Percentiles rank a stretch among this genome's conserved stretches.
Conservation (phyloP, 2,113 vertebrate species). For the Pseudolaguvia tuberculata region DNA sequence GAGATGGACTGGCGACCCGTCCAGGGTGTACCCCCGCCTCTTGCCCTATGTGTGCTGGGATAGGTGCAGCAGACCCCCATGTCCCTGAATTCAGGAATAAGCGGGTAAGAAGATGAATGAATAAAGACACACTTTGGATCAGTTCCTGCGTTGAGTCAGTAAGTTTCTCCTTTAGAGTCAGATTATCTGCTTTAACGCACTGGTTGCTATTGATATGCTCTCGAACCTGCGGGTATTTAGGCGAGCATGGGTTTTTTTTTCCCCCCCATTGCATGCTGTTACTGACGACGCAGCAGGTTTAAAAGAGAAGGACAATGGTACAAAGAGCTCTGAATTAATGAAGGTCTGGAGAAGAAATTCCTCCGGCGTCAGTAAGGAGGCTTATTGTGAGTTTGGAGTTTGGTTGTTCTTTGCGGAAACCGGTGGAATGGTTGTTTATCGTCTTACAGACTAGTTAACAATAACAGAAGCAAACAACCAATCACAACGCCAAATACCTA, state of each 20-base stretch:
- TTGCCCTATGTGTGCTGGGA: too few relatives aligned
- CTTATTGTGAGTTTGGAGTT: neutral
- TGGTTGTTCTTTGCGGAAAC: neutral
- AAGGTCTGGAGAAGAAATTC: neutral
- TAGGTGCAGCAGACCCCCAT: too few relatives aligned
- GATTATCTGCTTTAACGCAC: neutral
- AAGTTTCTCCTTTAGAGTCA: too few relatives aligned
- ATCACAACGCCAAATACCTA: too few relatives aligned
- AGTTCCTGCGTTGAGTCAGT: neutral
- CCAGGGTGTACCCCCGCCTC: too few relatives aligned
- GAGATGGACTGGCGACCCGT: too few relatives aligned
- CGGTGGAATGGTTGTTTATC: neutral
- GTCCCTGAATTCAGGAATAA: too few relatives aligned
- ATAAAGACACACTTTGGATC: neutral
- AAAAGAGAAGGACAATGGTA: neutral
- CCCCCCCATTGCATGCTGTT: neutral
- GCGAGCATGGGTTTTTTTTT: neutral
- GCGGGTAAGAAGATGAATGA: too few relatives aligned
- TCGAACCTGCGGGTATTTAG: neutral
- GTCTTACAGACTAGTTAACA: neutral
- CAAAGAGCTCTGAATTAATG: neutral
- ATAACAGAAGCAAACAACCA: too few relatives aligned
- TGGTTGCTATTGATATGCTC: neutral
- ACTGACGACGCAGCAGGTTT: neutral
- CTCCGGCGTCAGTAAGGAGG: neutral